A percentile compares a stretch with the other conserved stretches of the same genome.
Conservation (phyloP, 2,888 invertebrate genomes). For the Oligia latruncula region DNA sequence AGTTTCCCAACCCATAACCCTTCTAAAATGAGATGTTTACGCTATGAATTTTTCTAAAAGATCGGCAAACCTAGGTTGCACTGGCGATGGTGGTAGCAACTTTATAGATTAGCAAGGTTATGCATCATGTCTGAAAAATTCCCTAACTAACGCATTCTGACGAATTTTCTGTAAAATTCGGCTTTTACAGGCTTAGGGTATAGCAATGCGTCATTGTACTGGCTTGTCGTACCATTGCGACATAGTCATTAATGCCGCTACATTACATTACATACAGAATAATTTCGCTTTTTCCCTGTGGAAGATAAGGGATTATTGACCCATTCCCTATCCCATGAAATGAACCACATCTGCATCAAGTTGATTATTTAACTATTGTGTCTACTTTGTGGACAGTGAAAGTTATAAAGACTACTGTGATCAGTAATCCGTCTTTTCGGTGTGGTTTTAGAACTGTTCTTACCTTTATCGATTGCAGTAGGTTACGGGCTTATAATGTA, state of each 20-base stretch:
- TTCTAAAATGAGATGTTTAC: neutral
- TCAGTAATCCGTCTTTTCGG: too few relatives aligned
- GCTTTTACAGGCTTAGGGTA: slow-evolving; percentile 63
- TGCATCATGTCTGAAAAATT: neutral
- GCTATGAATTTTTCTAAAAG: neutral
- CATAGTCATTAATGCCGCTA: slow-evolving; percentile 83
- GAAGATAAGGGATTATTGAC: neutral
- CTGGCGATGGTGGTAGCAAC: neutral
- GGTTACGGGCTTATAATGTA: too few relatives aligned
- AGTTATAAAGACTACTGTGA: too few relatives aligned
- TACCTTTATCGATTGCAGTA: too few relatives aligned
- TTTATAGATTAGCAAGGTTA: neutral
- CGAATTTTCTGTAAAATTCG: slow-evolving; percentile 56
- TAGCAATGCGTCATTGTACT: slow-evolving; percentile 82
- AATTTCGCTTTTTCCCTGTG: neutral
- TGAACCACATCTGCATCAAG: too few relatives aligned
- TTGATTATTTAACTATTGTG: neutral
- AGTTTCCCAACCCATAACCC: neutral
- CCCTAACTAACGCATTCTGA: slow-evolving; percentile 54
- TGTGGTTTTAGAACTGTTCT: too few relatives aligned
- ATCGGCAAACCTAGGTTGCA: neutral
- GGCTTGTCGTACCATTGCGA: slow-evolving; percentile 78
- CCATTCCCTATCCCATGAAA: too few relatives aligned
- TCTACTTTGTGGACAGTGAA: too few relatives aligned
- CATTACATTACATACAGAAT: slow-evolving; percentile 55